Base-by-base conservation (phyloP, 2,888 invertebrate species). In the Amblyjoppa proteus region DNA sequence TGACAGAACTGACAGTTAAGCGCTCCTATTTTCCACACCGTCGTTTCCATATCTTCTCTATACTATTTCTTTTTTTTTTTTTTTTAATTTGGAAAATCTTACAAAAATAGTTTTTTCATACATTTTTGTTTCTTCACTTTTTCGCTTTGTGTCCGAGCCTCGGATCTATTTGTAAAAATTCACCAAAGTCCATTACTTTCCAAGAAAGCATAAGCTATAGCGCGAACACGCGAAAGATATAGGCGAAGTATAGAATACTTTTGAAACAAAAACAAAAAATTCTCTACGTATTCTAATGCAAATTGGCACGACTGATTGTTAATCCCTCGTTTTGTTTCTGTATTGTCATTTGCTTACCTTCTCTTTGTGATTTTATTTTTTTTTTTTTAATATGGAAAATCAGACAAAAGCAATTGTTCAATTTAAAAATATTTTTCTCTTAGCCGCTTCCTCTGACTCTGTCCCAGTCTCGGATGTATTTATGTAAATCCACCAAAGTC, bases 401-500 rank as follows among this genome's bases (percentile, higher is more conserved):
- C 25, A 25, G 3, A 28, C 9, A 3, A 58, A 28, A 11, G 1
- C 20, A 25, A 61, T 13, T 31, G 9, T 31, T 61, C 0, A 34
- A 6, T 16, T 3, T 34, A 34, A 45, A 41, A 13, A 16, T 34
- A n/a, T 75, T 45, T 38, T 70, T 20, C 69, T 11, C 16, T 20
- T 53, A 20, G 1, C 3, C 1, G 34, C 9, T 53, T 66, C 16
- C 20, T 74, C 51, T 11, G 25, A 51, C 61, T 11, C 61, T 11
- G 45, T 68, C 56, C 45, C 25, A 64, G 31, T 53, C 86, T 86
- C 84, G 79, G 87, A 84, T 87, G 87, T 89, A 88, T 89, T 89
- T 87, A 89, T 89, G 88, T 86, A 88, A 88, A 89, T 89, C 75
- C 49, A 71, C n/a, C 61, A 66, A 61, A 74, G 71, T 84, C 70